These are phyloP conservation scores for Cercocebus atys DNA, from an alignment of 2,113 vertebrate genomes.

Conservation along the genomic window DNA sequence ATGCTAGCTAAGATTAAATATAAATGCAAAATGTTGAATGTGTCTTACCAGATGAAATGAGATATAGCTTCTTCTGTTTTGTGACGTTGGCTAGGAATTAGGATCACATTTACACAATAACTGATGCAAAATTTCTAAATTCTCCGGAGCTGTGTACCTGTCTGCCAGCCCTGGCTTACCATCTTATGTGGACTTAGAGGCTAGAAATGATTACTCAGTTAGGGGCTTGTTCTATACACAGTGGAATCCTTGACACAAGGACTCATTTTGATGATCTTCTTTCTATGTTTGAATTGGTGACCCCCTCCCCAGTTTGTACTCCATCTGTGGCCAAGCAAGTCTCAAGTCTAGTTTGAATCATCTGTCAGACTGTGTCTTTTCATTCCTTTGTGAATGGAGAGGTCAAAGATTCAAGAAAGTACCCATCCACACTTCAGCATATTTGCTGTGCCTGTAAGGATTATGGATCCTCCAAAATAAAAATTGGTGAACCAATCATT, in stretches of 20 bases:
- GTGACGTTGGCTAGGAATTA: background rate
- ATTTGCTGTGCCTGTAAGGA: background rate
- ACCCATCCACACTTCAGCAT: background rate
- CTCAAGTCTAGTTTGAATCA: background rate
- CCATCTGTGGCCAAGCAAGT: background rate
- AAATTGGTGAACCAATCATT: background rate
- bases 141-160: background rate
- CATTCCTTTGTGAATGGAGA: background rate
- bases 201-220: background rate
- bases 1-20: background rate
- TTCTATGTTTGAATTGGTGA: background rate
- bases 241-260: background rate
- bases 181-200: background rate
- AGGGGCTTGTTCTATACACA: background rate
- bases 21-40: background rate
- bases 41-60: background rate
- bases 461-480: background rate
- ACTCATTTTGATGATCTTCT: background rate
- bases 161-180: background rate
- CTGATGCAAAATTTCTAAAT: conserved; percentile 1
- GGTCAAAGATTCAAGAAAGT: background rate
- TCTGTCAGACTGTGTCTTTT: background rate
- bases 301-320: too few species aligned
- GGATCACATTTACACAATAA: background rate
- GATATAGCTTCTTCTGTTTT: background rate